Base-by-base conservation (phyloP, 2,888 invertebrate species). In the Heteromyza rotundicornis region DNA sequence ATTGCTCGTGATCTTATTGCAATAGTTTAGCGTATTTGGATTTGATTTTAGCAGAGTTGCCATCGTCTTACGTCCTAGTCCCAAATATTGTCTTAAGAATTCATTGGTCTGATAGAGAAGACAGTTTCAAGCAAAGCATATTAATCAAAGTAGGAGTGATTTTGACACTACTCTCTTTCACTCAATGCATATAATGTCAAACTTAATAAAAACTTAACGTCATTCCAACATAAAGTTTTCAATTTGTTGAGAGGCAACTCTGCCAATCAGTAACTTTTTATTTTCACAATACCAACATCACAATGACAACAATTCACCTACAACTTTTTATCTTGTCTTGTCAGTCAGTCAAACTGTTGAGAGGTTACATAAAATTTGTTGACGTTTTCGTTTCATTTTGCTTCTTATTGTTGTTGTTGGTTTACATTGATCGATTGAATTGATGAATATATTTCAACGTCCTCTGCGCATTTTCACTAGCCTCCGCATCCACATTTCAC, bases 391-490 rank as follows among this genome's bases (percentile, higher is more conserved):
- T 20, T 19, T 17, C 19, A 14, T 8, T 64, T 23, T 32, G 49
- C 35, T 66, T 67, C 44, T 56, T 56, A 23, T 47, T 44, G 14
- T 36, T 44, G 47, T 7, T 55, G 35, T 55, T 22, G 56, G 40
- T 24, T 14, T 35, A 35, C 32, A 51, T 22, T 57, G 61, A 61
- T 61, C 57, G 53, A 61, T 61, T 57, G 61, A 57, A 62, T 63
- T 65, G 65, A 65, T 65, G 63, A 63, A 65, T 65, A 65, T 63
- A 65, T 65, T 65, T 58, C 56, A 50, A 59, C 44, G 24, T 50
- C 22, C 51, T 27, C 10, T 10, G 27, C 27, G 5, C 27, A 27
- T 7, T n/a, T n/a, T n/a, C 27, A 27, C 10, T 10, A 27, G 27
- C 27, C 10, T 27, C 10, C 27, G 10, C 27, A 27, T 27, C 27